Evolutionary conservation across 2,888 invertebrate genomes (phyloP).

Genomic region (Galeopsomyia nigrocyanea): DNA sequence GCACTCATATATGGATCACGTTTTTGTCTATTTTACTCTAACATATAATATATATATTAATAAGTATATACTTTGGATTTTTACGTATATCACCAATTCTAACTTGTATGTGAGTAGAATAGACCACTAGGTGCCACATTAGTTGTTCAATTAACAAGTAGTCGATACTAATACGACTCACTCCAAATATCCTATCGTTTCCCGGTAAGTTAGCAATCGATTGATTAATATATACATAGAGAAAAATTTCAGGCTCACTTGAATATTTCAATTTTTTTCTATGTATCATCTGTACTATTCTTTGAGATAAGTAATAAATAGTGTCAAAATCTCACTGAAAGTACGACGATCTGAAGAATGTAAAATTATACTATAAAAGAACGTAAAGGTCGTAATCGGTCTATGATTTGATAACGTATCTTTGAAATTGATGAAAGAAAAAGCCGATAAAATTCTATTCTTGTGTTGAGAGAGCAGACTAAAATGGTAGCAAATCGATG

Average conservation of each 20-base stretch:
- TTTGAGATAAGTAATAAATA: conserved; percentile 13
- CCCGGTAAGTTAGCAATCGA: conserved; percentile 61
- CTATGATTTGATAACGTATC: too few species aligned
- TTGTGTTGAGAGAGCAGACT: conserved; percentile 62
- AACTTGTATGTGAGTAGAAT: conserved; percentile 47
- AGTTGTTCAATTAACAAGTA: conserved; percentile 48
- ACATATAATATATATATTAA: conserved; percentile 25
- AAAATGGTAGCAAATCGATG: conserved; percentile 60
- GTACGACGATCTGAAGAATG: conserved; percentile 21
- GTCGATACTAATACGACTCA: conserved; percentile 57
- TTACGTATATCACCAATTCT: conserved; percentile 38
- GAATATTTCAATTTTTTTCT: conserved; percentile 35
- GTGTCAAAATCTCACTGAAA: conserved; percentile 19
- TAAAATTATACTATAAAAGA: conserved; percentile 20
- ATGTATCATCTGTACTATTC: conserved; percentile 26
- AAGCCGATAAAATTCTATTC: conserved; percentile 36
- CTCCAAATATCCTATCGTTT: conserved; percentile 59
- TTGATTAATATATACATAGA: conserved; percentile 50
- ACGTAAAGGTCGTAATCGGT: too few species aligned
- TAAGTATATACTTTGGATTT: conserved; percentile 38
- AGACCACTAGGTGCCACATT: conserved; percentile 47
- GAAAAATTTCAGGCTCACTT: conserved; percentile 32
- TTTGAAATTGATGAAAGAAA: conserved; percentile 6
- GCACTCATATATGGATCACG: conserved; percentile 39
- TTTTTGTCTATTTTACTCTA: conserved; percentile 32